Evolutionary conservation across 2,113 vertebrate species (phyloP).

Genomic region (Aptenodytes forsteri): DNA sequence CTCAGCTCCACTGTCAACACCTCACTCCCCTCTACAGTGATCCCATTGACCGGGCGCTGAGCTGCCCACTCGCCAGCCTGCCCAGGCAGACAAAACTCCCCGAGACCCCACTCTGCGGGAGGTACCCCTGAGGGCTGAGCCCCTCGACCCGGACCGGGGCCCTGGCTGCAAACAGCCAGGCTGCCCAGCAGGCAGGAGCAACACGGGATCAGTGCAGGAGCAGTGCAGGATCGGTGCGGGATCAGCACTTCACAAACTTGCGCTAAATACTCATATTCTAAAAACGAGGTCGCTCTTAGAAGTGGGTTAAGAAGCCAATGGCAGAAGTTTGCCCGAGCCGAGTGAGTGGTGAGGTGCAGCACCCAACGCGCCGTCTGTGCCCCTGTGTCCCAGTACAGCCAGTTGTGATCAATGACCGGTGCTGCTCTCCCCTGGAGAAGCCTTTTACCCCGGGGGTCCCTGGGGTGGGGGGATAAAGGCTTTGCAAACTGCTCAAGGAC

Average conservation of each 20-base stretch:
- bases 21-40: fast-evolving
- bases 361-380: fast-evolving
- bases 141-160: background rate
- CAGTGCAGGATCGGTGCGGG: fast-evolving
- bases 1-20: fast-evolving
- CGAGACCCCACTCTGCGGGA: fast-evolving
- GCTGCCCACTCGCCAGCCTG: background rate
- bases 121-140: background rate
- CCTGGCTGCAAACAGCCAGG: background rate
- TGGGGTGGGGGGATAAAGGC: background rate
- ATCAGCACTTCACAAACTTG: fast-evolving
- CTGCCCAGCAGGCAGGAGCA: background rate
- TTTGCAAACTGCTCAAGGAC: background rate
- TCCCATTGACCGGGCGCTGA: fast-evolving
- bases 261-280: background rate
- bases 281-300: background rate
- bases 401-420: background rate
- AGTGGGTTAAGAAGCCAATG: background rate
- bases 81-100: fast-evolving
- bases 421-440: background rate
- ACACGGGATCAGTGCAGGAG: fast-evolving
- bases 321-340: background rate
- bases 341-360: fast-evolving
- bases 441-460: fast-evolving
- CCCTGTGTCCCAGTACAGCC: background rate